Evolutionary conservation across 2,113 vertebrate genomes (phyloP).

Genomic region (Cyphotilapia sp.): DNA sequence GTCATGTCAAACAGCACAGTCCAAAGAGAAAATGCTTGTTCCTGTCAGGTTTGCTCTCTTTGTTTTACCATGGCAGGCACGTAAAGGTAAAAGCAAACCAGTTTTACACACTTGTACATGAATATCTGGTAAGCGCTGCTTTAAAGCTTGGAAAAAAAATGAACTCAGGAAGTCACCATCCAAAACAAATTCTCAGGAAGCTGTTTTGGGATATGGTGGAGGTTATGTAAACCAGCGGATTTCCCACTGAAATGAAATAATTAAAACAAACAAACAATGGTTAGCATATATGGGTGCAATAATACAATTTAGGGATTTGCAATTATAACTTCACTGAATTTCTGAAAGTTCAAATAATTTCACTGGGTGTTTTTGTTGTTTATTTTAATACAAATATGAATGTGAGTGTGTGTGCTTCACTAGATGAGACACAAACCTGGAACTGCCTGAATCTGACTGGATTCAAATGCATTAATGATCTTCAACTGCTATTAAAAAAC

Average conservation of each 20-base stretch:
- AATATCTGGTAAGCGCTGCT: conserved; percentile 33
- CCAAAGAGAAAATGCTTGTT: conserved; percentile 31
- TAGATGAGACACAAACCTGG: conserved; percentile 30
- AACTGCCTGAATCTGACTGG: conserved; percentile 12
- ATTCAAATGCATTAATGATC: not conserved
- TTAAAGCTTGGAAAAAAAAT: conserved; percentile 19
- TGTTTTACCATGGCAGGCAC: conserved; percentile 45
- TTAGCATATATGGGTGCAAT: not conserved
- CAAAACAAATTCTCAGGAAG: not conserved
- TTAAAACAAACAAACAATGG: not conserved
- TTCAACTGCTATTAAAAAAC: not conserved
- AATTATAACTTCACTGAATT: not conserved
- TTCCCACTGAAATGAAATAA: not conserved
- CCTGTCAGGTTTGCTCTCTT: conserved; percentile 8
- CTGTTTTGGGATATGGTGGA: not conserved
- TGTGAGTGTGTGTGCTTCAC: conserved; percentile 10
- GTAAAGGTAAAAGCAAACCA: conserved; percentile 56
- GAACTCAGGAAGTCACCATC: not conserved
- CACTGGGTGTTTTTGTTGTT: conserved; percentile 12
- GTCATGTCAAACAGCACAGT: conserved; percentile 38
- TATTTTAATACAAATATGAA: conserved; percentile 40
- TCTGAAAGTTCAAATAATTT: conserved; percentile 23
- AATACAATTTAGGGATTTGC: not conserved
- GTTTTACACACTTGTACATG: conserved; percentile 56
- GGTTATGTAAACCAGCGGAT: not conserved